phyloP scores from a whole-genome alignment of 2,113 vertebrate species.

The Zapus hudsonius region DNA sequence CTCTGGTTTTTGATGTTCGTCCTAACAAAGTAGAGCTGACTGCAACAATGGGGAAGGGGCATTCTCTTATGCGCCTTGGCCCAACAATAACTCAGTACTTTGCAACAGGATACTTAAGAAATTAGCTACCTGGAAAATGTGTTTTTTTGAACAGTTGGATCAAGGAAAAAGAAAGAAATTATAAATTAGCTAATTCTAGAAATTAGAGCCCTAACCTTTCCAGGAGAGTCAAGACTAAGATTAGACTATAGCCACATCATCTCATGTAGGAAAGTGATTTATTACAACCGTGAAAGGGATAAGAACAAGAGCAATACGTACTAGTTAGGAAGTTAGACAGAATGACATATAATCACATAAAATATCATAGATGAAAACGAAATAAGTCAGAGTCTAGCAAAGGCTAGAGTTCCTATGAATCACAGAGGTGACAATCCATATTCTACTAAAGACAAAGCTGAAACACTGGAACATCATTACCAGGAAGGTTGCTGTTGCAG shows the following conservation, averaged over 20 bases:
- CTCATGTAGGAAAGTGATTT: neutral
- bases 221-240: neutral
- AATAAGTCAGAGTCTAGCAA: neutral
- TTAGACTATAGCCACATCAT: neutral
- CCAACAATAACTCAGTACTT: neutral
- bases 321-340: neutral
- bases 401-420: neutral
- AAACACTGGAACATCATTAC: neutral
- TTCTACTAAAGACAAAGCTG: neutral
- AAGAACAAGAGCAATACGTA: neutral
- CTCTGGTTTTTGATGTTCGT: no score
- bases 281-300: neutral
- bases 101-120: neutral
- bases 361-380: neutral
- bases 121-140: neutral
- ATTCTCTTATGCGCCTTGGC: neutral
- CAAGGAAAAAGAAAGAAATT: neutral
- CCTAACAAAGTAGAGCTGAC: no score
- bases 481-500: neutral
- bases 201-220: neutral
- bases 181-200: neutral
- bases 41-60: no score
- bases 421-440: neutral
- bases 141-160: neutral
- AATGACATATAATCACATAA: neutral